Evolutionary conservation across 2,797 vertebrate genomes (phyloP), one percentile per base, ranked within the genome.

Genomic region (Austrolebias charrua): DNA sequence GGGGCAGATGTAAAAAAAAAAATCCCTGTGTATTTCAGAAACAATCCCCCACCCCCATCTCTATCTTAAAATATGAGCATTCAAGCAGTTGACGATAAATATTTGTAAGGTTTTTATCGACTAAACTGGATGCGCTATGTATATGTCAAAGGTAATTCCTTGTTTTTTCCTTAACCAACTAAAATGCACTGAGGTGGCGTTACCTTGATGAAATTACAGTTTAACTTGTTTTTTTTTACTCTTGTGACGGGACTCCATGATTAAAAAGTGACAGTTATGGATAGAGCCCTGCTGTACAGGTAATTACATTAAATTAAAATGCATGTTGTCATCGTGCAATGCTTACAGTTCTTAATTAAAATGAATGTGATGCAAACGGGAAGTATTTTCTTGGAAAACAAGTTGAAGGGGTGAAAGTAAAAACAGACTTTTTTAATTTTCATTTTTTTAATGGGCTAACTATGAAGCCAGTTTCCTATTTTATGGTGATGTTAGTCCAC

Each of bases 221-320:
- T 82, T 69, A 48, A 66, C 76, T 79, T 73, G 55, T 82, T 82
- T 77, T n/a, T n/a, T 67, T 50, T 71, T 78, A 55, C 68, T 82
- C 80, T 87, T 78, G 35, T 77, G 77, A 84, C 78, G 74, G 70
- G 78, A 84, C 80, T 82, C 55, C 46, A 1, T 86, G 86, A 90
- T 92, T 90, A 91, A 76, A 89, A 82, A 84, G 80, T 90, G 90
- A 91, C 91, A 92, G 91, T 92, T 90, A 93, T 92, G 90, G 85
- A 93, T 92, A 90, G 89, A 90, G 87, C 88, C 85, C 88, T 90
- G 88, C 72, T 88, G 87, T 89, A 84, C 79, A 86, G 86, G 86
- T 92, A 92, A 93, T 92, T 92, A 88, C 78, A 91, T 92, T 89
- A 88, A 89, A 92, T 93, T 91, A 92, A 90, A 92, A 92, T 91